Conservation (phyloP, 2,888 invertebrate species). For the Drosophila trichaetosa region DNA sequence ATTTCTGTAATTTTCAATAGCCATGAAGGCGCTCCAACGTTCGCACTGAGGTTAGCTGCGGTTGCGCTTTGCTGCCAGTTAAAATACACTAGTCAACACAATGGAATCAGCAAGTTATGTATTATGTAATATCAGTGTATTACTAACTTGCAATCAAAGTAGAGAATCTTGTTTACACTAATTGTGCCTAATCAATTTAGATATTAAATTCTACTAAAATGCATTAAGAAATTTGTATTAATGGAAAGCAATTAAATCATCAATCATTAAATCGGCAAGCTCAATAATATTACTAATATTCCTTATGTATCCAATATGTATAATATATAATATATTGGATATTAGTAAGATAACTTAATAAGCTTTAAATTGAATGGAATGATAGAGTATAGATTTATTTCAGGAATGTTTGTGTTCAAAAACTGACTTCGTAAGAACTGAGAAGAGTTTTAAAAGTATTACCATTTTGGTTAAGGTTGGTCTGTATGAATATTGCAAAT, state of each 20-base stretch:
- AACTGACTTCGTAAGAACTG: background rate
- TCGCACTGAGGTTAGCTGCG: slow-evolving; percentile 53
- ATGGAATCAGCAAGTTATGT: background rate
- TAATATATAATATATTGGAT: background rate
- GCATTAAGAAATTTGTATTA: background rate
- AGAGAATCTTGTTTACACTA: background rate
- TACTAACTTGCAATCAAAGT: background rate
- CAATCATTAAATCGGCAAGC: background rate
- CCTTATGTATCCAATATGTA: background rate
- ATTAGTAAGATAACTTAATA: background rate
- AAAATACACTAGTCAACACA: slow-evolving; percentile 36
- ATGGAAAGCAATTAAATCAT: background rate
- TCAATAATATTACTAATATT: background rate
- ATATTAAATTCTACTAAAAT: background rate
- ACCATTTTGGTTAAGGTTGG: background rate
- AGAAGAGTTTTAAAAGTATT: background rate
- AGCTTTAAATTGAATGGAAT: background rate
- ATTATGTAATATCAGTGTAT: background rate
- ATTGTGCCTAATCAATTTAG: background rate
- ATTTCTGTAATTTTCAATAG: slow-evolving; percentile 76
- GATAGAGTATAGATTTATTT: background rate
- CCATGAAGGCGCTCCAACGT: slow-evolving; percentile 61
- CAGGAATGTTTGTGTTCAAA: background rate
- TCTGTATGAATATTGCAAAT: no score
- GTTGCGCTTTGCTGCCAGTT: slow-evolving; percentile 36